Base-by-base conservation (phyloP, 2,888 invertebrate species). In the Sphaeridia pumilis region DNA sequence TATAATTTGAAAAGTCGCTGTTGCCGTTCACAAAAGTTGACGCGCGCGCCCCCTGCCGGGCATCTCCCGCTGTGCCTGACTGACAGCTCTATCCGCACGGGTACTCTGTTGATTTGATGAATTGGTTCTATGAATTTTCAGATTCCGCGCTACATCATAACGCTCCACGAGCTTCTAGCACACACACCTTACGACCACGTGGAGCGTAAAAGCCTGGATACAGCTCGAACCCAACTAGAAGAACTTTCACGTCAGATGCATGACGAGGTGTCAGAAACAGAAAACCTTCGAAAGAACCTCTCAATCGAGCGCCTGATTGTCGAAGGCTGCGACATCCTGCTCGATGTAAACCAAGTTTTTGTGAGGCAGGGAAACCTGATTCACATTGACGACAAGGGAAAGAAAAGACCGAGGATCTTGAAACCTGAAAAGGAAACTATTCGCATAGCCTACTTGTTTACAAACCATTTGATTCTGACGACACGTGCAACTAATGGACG, bases 131-230 rank as follows among this genome's bases (percentile, higher is more conserved):
- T 10, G 41, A 14, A 34, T 35, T 20, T 47, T n/a, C 34, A 59
- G 89, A 83, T 92, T 59, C 90, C 90, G 1, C 79, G 89, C 14
- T 92, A 92, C 72, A 92, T 92, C 59, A 87, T 89, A 63, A 90
- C 89, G 0, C 75, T 92, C 36, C 89, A 89, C 71, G 89, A 90
- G 71, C 73, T 92, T 20, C 73, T 92, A 57, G 90, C 90, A 4
- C 90, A 90, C 72, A 92, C 92, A 0, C 90, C 92, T 1, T 87
- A 89, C 70, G 65, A 90, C 72, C 92, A 92, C 73, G 90, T 92
- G 51, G 90, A 92, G 73, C 76, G 89, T 17, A 84, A 87, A 70
- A 87, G 86, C 66, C 74, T 92, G 64, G 87, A 88, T 69, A 87
- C 87, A 67, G 89, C 90, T 38, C 77, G 87, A 47, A 83, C 83